Conservation (phyloP, 2,113 vertebrate genomes). For the Atherinomorus stipes region DNA sequence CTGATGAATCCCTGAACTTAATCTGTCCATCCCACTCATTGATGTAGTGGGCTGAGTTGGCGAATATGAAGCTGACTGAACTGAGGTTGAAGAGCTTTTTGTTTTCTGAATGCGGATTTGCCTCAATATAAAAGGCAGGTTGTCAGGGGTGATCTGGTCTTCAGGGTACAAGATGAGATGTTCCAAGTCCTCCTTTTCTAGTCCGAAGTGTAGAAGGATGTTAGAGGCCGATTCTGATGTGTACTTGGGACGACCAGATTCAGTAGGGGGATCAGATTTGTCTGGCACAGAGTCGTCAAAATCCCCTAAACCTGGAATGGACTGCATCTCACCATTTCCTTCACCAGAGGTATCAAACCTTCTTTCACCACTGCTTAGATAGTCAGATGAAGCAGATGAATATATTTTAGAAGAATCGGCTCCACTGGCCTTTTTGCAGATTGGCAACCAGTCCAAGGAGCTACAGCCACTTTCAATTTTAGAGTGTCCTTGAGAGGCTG, state of each 20-base stretch:
- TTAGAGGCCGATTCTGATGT: constrained; percentile 91
- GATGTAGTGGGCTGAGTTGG: constrained; percentile 31
- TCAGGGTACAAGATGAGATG: constrained; percentile 92
- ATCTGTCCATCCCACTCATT: background rate
- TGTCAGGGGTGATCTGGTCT: constrained; percentile 92
- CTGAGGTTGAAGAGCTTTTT: constrained; percentile 67
- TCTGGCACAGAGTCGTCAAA: constrained; percentile 4
- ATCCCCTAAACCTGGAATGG: constrained; percentile 63
- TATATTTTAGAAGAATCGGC: constrained; percentile 35
- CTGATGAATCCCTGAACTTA: background rate
- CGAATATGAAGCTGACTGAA: constrained; percentile 32
- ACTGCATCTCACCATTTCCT: background rate
- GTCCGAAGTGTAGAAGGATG: constrained; percentile 91
- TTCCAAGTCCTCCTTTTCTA: constrained; percentile 94
- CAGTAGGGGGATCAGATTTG: constrained; percentile 1
- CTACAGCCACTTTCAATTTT: constrained; percentile 29
- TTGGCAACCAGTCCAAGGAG: constrained; percentile 63
- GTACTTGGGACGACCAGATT: constrained; percentile 79
- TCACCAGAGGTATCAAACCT: constrained; percentile 8
- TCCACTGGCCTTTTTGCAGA: constrained; percentile 32
- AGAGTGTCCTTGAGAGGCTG: constrained; percentile 11
- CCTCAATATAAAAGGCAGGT: constrained; percentile 91
- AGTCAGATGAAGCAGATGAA: constrained; percentile 56
- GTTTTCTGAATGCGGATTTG: constrained; percentile 91
- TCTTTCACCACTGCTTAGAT: fast-evolving